Base-by-base conservation (phyloP, 2,888 invertebrate genomes). In the Pristionchus exspectatus region DNA sequence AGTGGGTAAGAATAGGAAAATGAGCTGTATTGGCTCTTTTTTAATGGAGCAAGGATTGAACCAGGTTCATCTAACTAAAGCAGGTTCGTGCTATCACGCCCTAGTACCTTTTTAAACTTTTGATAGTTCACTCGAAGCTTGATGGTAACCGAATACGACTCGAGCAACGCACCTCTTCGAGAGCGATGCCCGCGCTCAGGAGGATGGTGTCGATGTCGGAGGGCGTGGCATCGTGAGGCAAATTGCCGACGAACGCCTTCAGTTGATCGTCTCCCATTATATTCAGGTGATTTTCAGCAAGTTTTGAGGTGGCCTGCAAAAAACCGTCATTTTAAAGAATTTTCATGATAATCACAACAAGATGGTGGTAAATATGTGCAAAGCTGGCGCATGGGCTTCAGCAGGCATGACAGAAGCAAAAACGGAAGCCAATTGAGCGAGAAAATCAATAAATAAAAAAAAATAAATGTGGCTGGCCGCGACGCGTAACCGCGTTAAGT, bases 241-340 rank as follows among this genome's bases (percentile, higher is more conserved):
- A 91, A 86, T 92, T 92, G 30, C 94, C 93, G 89, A 94, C 91
- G 90, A 91, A 93, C 24, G 91, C 93, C 90, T 92, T 83, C 81
- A 84, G 85, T n/a, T 50, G 63, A 21, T 84, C 85, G 10, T 54
- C 77, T 24, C 63, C 81, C 81, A 89, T 83, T 63, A 44, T 89
- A 50, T 44, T 24, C 44, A 50, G 24, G 21, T 21, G 89, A 66
- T 89, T 21, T 3, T 9, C 44, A 59, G 33, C 59, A 30, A 69
- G 33, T 33, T 54, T 69, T 87, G 87, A 87, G 59, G 24, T 10
- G 27, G 50, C 30, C 85, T 85, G 38, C 24, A 66, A 85, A n/a
- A 44, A 14, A 50, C n/a, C 16, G 24, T 3, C 1, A 74, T 16
- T 74, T 10, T 4, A 44, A n/a, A 0, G n/a, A 83, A 50, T 27